phyloP scores from a whole-genome alignment of 2,888 invertebrate genomes.

The Cephonodes hylas region DNA sequence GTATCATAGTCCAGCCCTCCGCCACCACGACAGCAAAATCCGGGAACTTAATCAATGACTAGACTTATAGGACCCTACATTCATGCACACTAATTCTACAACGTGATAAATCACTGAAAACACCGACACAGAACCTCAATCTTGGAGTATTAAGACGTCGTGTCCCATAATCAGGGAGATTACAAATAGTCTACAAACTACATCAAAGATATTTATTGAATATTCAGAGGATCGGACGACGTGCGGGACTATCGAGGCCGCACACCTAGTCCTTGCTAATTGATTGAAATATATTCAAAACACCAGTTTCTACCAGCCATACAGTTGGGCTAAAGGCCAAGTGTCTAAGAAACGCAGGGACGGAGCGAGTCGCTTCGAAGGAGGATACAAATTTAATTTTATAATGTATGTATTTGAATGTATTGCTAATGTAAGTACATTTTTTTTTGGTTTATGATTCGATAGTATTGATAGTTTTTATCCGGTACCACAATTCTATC shows the following conservation, averaged over 20 bases:
- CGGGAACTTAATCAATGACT: too few relatives aligned
- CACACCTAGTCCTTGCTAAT: constrained; percentile 58
- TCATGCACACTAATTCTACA: background rate
- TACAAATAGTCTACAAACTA: constrained; percentile 25
- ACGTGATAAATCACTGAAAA: background rate
- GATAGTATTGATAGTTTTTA: too few relatives aligned
- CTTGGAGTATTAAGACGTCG: background rate
- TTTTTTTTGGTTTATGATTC: too few relatives aligned
- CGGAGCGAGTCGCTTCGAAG: constrained; percentile 24
- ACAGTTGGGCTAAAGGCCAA: constrained; percentile 33
- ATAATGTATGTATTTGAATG: too few relatives aligned
- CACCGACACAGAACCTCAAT: background rate
- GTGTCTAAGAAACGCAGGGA: constrained; percentile 39
- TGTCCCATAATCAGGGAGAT: background rate
- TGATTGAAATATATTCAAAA: constrained; percentile 74
- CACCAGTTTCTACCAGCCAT: constrained; percentile 49
- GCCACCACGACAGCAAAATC: too few relatives aligned
- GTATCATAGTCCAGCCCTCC: too few relatives aligned
- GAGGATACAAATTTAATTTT: background rate
- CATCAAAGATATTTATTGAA: constrained; percentile 70
- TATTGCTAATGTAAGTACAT: too few relatives aligned
- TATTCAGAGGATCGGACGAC: constrained; percentile 65
- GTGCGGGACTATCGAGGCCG: constrained; percentile 49
- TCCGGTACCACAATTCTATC: too few relatives aligned
- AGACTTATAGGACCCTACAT: background rate